These are phyloP conservation scores for Tetrax tetrax DNA, from an alignment of 2,113 vertebrate species.

Conservation along the genomic window DNA sequence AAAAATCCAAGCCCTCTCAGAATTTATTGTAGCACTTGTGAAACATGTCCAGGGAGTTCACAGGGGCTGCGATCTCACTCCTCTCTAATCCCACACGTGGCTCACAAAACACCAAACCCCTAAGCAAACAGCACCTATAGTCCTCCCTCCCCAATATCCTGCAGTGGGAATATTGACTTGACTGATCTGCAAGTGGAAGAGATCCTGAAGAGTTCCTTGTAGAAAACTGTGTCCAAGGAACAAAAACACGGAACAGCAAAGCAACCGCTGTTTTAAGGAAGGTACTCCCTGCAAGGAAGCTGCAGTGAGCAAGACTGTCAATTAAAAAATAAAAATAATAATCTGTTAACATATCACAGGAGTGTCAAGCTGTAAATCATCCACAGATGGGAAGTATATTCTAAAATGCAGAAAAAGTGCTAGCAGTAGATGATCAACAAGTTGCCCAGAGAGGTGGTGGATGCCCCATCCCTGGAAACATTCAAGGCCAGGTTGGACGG, in stretches of 20 bases:
- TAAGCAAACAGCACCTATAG: not conserved
- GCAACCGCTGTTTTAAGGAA: not conserved
- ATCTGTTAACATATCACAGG: not conserved
- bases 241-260: not conserved
- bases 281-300: not conserved
- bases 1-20: not conserved
- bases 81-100: not conserved
- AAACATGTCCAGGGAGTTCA: not conserved
- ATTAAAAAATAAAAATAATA: not conserved
- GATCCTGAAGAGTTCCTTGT: not conserved
- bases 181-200: not conserved
- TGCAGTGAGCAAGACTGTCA: not conserved
- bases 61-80: not conserved
- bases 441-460: no score
- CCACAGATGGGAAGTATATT: not conserved
- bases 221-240: not conserved
- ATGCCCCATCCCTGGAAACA: no score
- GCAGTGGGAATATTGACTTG: rapidly evolving
- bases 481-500: no score
- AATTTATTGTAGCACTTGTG: not conserved
- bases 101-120: not conserved
- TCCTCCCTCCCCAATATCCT: not conserved
- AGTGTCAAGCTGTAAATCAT: not conserved
- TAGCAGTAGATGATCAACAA: not conserved
- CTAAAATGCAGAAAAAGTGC: not conserved